These are phyloP conservation scores for Hylia prasina DNA, from an alignment of 2,113 vertebrate species.

Conservation along the genomic window DNA sequence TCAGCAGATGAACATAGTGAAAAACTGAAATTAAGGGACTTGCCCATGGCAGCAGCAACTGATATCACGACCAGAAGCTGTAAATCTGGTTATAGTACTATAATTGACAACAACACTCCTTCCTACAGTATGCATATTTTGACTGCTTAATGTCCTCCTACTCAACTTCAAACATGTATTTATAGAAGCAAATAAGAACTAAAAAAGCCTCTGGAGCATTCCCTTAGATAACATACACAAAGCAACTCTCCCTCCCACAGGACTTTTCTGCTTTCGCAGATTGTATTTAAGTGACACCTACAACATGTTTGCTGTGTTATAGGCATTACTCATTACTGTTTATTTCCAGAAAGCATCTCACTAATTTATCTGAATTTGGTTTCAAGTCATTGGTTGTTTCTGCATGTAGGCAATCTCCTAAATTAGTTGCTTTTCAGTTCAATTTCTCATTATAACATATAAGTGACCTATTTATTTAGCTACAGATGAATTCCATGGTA, in stretches of 20 bases:
- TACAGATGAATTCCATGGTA: background rate
- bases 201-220: background rate
- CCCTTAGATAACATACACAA: background rate
- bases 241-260: conserved; percentile 41
- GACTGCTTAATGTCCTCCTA: conserved; percentile 41
- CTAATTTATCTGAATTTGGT: conserved; percentile 64
- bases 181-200: conserved; percentile 39
- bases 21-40: conserved; percentile 9
- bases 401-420: background rate
- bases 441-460: conserved; percentile 5
- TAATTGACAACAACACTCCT: background rate
- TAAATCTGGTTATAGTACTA: background rate
- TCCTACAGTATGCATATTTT: background rate
- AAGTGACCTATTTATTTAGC: conserved; percentile 25
- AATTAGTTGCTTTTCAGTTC: conserved; percentile 33
- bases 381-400: background rate
- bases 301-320: background rate
- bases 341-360: conserved; percentile 46
- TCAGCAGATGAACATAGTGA: background rate
- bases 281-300: conserved; percentile 51
- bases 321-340: conserved; percentile 59
- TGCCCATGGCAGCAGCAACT: background rate
- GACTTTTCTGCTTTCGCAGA: conserved; percentile 44
- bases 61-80: background rate
- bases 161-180: conserved; percentile 9